A percentile compares a stretch with the other conserved stretches of the same genome.
Conservation (phyloP, 2,113 vertebrate species). For the Clarias magur region DNA sequence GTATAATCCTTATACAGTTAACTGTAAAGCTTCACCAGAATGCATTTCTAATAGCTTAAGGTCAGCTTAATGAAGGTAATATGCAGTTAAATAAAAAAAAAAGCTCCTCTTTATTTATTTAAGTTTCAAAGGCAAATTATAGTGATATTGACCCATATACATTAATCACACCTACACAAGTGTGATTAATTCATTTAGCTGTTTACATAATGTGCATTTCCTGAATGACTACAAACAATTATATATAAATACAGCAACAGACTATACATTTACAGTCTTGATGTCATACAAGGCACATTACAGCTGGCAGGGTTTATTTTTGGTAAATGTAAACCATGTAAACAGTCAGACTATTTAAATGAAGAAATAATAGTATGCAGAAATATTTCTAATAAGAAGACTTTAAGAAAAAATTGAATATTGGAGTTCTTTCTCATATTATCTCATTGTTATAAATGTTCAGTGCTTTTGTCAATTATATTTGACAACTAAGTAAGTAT, state of each 20-base stretch:
- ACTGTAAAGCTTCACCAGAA: too few species aligned
- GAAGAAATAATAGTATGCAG: not conserved
- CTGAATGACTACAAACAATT: conserved; percentile 38
- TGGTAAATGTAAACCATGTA: conserved; percentile 25
- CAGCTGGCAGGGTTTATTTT: conserved; percentile 25
- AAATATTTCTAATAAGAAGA: not conserved
- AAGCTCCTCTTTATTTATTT: too few species aligned
- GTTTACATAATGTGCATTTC: conserved; percentile 41
- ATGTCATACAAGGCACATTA: not conserved
- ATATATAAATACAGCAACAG: conserved; percentile 27
- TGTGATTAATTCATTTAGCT: conserved; percentile 35
- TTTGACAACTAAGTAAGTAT: not conserved
- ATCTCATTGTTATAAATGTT: not conserved
- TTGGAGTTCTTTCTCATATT: not conserved
- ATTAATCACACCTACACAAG: conserved; percentile 16
- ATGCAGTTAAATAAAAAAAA: too few species aligned
- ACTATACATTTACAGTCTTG: conserved; percentile 15
- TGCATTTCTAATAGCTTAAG: too few species aligned
- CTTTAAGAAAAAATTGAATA: not conserved
- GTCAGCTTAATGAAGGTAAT: too few species aligned
- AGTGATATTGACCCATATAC: too few species aligned
- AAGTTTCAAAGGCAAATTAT: too few species aligned
- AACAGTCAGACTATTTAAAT: conserved; percentile 14
- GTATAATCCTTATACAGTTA: too few species aligned
- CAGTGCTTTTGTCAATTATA: not conserved